These are phyloP conservation scores for Apotomis turbidana DNA, from an alignment of 2,888 invertebrate genomes.

Conservation along the genomic window DNA sequence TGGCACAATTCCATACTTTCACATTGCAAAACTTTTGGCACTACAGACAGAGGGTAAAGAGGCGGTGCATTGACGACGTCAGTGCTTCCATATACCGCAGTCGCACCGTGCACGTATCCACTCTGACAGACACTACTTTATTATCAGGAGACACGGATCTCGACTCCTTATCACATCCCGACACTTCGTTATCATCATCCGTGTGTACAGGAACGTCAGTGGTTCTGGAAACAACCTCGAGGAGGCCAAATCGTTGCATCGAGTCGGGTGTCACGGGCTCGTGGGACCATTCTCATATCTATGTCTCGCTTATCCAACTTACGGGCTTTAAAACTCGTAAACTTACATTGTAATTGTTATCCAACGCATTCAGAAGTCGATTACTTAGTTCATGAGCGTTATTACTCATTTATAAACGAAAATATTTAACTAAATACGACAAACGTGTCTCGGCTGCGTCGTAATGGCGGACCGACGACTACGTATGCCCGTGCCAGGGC, in stretches of 20 bases:
- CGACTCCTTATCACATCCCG: conserved; percentile 54
- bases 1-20: conserved; percentile 82
- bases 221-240: conserved; percentile 68
- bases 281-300: conserved; percentile 81
- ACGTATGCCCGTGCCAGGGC: conserved; percentile 85
- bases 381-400: conserved; percentile 96
- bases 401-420: conserved; percentile 90
- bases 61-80: conserved; percentile 78
- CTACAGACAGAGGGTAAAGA: conserved; percentile 75
- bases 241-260: conserved; percentile 73
- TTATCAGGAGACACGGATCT: conserved; percentile 61
- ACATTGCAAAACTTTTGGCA: conserved; percentile 84
- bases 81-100: conserved; percentile 75
- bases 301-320: conserved; percentile 68
- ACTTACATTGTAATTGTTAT: conserved; percentile 99
- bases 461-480: conserved; percentile 85
- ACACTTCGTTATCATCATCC: conserved; percentile 58
- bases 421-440: conserved; percentile 85
- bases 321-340: conserved; percentile 76
- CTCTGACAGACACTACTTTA: conserved; percentile 63
- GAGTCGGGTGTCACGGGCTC: conserved; percentile 81
- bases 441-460: conserved; percentile 85
- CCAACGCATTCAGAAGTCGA: conserved; percentile 98
- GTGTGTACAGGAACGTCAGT: conserved; percentile 44
- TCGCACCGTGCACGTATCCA: conserved; percentile 76